These are phyloP conservation scores for Semnornis frantzii DNA, from an alignment of 2,113 vertebrate genomes.

Conservation along the genomic window DNA sequence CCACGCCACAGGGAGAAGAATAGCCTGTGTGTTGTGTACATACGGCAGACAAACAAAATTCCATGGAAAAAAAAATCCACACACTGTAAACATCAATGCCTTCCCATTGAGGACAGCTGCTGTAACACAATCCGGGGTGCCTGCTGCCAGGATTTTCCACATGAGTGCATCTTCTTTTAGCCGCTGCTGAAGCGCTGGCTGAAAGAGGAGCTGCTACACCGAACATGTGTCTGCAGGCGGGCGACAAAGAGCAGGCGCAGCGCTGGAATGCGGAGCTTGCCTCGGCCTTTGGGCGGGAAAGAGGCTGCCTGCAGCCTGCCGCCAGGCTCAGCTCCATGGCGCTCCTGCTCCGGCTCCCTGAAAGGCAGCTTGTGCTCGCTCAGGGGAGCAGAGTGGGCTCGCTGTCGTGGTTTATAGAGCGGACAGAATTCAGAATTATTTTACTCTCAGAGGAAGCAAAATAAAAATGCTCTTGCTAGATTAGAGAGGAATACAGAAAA, in stretches of 20 bases:
- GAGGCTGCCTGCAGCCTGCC: background rate
- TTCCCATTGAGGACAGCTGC: conserved; percentile 63
- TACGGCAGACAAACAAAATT: conserved; percentile 50
- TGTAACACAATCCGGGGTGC: conserved; percentile 60
- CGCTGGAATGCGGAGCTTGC: conserved; percentile 55
- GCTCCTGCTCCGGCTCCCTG: too few species aligned
- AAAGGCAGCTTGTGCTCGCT: too few species aligned
- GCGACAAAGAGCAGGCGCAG: conserved; percentile 27
- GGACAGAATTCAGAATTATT: too few species aligned
- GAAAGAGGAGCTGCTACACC: conserved; percentile 63
- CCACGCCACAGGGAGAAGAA: conserved; percentile 1
- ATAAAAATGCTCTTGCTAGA: too few species aligned
- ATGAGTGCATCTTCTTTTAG: conserved; percentile 66
- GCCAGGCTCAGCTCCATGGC: too few species aligned
- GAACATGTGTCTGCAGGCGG: conserved; percentile 58
- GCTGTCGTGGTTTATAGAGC: too few species aligned
- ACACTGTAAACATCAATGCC: conserved; percentile 62
- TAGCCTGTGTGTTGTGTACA: conserved; percentile 35
- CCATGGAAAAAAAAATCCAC: conserved; percentile 57
- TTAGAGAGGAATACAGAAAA: too few species aligned
- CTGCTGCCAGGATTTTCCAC: conserved; percentile 73
- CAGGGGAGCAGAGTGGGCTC: too few species aligned
- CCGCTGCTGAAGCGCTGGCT: conserved; percentile 56
- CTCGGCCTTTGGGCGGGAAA: conserved; percentile 18
- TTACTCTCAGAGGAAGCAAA: too few species aligned